A percentile compares a stretch with the other conserved stretches of the same genome.
Conservation (phyloP, 2,797 vertebrate genomes). For the Gastrophryne carolinensis region DNA sequence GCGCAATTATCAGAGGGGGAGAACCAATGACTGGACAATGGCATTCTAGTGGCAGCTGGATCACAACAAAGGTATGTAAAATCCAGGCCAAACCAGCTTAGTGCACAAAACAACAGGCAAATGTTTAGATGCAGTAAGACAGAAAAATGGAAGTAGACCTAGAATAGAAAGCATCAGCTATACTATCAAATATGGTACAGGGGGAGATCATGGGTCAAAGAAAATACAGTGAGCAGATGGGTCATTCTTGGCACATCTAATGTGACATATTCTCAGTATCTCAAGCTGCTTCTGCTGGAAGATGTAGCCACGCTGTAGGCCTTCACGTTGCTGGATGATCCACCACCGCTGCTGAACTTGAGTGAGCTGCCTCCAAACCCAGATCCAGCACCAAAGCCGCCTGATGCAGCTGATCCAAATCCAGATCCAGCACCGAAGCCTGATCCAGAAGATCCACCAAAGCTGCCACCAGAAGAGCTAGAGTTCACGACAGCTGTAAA, state of each 20-base stretch:
- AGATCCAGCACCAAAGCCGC: constrained; percentile 53
- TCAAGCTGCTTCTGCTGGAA: constrained; percentile 35
- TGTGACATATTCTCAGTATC: constrained; percentile 55
- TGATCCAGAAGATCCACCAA: too few species aligned
- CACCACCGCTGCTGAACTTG: constrained; percentile 54
- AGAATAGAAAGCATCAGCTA: constrained; percentile 12
- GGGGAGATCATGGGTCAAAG: neutral
- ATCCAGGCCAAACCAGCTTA: too few species aligned
- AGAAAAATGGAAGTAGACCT: neutral
- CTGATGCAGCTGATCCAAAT: constrained; percentile 53
- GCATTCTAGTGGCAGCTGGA: too few species aligned
- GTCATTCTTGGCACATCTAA: neutral
- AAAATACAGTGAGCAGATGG: neutral
- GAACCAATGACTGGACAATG: too few species aligned
- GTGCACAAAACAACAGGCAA: too few species aligned
- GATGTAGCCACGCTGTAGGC: constrained; percentile 61
- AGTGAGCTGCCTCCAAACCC: constrained; percentile 62
- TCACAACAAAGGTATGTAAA: neutral
- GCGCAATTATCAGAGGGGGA: too few species aligned
- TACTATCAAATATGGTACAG: neutral
- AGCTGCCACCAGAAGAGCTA: constrained; percentile 60
- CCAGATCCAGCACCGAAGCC: constrained; percentile 34
- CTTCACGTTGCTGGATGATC: constrained; percentile 41
- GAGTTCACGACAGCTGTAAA: constrained; percentile 66
- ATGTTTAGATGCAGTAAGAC: neutral